Evolutionary conservation across 2,888 invertebrate species (phyloP).

Genomic region (Agrotis ipsilon): DNA sequence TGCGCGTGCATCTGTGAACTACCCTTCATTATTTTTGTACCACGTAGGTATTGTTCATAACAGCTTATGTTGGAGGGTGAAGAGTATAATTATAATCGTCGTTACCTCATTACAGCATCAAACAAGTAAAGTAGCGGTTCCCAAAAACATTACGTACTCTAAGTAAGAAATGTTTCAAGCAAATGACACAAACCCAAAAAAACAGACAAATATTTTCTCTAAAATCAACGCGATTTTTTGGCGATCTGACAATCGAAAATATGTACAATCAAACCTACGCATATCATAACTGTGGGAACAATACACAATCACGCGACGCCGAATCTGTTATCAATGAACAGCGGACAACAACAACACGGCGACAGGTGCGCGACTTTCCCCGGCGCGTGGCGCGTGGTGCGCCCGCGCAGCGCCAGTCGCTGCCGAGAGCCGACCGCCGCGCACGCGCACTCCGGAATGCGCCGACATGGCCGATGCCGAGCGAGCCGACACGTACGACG

Average conservation of each 20-base stretch:
- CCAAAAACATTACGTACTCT: neutral
- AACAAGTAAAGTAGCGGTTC: too few species aligned
- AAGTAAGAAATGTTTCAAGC: too few species aligned
- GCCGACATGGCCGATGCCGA: conserved; percentile 70
- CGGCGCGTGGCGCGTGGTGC: conserved; percentile 46
- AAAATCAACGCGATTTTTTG: neutral
- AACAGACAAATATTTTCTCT: too few species aligned
- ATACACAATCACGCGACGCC: conserved; percentile 39
- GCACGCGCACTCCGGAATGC: conserved; percentile 62
- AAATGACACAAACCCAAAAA: too few species aligned
- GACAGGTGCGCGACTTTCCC: conserved; percentile 69
- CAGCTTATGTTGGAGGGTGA: neutral
- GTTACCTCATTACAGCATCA: too few species aligned
- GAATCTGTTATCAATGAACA: conserved; percentile 61
- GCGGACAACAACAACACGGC: conserved; percentile 58
- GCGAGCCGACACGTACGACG: conserved; percentile 67
- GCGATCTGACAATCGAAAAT: neutral
- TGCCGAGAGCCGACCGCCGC: conserved; percentile 58
- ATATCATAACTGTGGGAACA: conserved; percentile 38
- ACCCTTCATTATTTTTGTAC: neutral
- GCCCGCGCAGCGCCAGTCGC: conserved; percentile 63
- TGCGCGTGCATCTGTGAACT: conserved; percentile 37
- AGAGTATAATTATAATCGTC: neutral
- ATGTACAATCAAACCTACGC: conserved; percentile 1
- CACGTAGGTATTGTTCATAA: neutral